Evolutionary conservation across 2,888 invertebrate genomes (phyloP).

Genomic region (Drosophila paracracens): DNA sequence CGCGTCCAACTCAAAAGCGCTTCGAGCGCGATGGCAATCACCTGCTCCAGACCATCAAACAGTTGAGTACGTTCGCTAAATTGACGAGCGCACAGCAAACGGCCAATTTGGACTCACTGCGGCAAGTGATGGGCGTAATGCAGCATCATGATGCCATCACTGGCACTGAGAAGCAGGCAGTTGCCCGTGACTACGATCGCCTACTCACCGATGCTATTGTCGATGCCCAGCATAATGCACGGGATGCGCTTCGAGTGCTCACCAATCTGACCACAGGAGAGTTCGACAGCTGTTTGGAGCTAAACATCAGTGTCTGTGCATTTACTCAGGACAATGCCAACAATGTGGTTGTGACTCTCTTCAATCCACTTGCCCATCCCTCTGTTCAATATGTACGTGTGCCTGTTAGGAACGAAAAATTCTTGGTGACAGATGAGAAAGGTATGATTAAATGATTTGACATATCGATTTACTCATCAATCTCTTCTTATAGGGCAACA

Average conservation of each 20-base stretch:
- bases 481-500: conserved; percentile 72
- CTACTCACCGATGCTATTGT: conserved; percentile 89
- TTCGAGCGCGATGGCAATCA: conserved; percentile 91
- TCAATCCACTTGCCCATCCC: conserved; percentile 91
- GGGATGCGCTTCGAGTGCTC: conserved; percentile 68
- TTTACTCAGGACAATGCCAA: conserved; percentile 87
- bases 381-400: conserved; percentile 87
- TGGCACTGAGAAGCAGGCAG: conserved; percentile 94
- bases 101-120: conserved; percentile 85
- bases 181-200: conserved; percentile 94
- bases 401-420: conserved; percentile 87
- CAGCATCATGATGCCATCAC: conserved; percentile 96
- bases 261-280: conserved; percentile 76
- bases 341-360: conserved; percentile 88
- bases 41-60: conserved; percentile 91
- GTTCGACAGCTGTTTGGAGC: conserved; percentile 76
- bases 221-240: conserved; percentile 85
- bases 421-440: conserved; percentile 88
- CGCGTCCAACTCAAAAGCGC: conserved; percentile 92
- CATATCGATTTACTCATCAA: too few species aligned
- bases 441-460: conserved; percentile 85
- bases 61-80: conserved; percentile 88
- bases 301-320: conserved; percentile 88
- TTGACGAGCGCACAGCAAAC: conserved; percentile 75
- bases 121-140: conserved; percentile 87